Percentiles rank a stretch among this genome's conserved stretches.
Conservation (phyloP, 2,888 invertebrate genomes). For the Harmothoe impar region DNA sequence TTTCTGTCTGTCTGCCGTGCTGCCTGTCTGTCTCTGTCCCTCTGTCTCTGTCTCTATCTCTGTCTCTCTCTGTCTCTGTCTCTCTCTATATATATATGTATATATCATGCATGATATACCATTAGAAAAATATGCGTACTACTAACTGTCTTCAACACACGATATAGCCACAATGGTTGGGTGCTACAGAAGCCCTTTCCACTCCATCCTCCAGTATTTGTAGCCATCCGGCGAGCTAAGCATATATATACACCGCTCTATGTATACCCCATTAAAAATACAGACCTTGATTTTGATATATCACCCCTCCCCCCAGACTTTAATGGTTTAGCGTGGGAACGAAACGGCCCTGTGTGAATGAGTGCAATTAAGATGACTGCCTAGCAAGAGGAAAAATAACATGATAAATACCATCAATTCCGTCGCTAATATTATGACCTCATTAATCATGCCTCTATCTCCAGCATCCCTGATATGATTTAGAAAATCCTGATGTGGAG, state of each 20-base stretch:
- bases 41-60: too few relatives aligned
- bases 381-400: conserved; percentile 2
- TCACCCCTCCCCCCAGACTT: neutral
- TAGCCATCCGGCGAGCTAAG: too few relatives aligned
- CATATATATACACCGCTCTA: neutral
- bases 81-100: too few relatives aligned
- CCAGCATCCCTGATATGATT: neutral
- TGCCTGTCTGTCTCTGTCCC: too few relatives aligned
- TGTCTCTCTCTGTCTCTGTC: too few relatives aligned
- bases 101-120: too few relatives aligned
- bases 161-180: too few relatives aligned
- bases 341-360: neutral
- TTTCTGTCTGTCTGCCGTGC: too few relatives aligned
- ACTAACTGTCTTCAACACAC: too few relatives aligned
- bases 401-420: conserved; percentile 21
- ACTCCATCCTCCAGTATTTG: too few relatives aligned
- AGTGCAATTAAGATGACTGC: conserved; percentile 19
- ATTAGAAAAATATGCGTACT: too few relatives aligned
- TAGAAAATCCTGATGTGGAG: neutral
- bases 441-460: conserved; percentile 10
- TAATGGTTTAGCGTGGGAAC: conserved; percentile 4
- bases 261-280: conserved; percentile 8
- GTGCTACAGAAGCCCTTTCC: too few relatives aligned
- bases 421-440: conserved; percentile 12
- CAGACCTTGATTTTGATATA: neutral